Percentiles rank a stretch among this genome's conserved stretches.
Conservation (phyloP, 2,888 invertebrate genomes). For the Eustalomyia histrio region DNA sequence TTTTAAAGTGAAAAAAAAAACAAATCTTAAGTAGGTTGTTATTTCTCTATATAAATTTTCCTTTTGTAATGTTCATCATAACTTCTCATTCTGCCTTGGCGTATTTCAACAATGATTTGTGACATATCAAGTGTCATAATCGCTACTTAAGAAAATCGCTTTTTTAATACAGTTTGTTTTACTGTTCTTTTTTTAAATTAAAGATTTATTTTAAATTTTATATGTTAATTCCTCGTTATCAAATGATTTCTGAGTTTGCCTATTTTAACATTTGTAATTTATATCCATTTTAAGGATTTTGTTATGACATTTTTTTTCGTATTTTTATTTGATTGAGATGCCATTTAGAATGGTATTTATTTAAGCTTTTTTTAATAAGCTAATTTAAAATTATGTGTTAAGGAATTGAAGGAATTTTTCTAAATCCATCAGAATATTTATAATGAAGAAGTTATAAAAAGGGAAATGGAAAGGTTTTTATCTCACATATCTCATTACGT, state of each 20-base stretch:
- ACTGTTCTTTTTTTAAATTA: conserved; percentile 23
- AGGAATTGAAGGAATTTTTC: background rate
- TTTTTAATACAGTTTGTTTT: conserved; percentile 48
- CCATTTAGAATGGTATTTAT: conserved; percentile 38
- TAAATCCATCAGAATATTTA: too few species aligned
- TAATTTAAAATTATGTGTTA: background rate
- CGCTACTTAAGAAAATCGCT: conserved; percentile 63
- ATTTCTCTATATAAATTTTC: conserved; percentile 39
- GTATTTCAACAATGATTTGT: conserved; percentile 55
- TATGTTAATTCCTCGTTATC: conserved; percentile 53
- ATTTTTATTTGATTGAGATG: conserved; percentile 16
- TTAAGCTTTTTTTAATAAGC: background rate
- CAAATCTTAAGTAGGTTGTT: conserved; percentile 53
- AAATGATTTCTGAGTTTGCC: conserved; percentile 29
- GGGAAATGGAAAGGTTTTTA: too few species aligned
- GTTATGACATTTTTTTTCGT: conserved; percentile 24
- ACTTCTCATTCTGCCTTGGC: conserved; percentile 6
- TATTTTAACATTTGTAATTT: conserved; percentile 34
- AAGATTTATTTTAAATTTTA: conserved; percentile 44
- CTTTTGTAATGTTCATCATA: conserved; percentile 24
- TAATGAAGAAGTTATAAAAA: too few species aligned
- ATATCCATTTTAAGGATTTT: conserved; percentile 40
- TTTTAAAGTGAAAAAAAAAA: conserved; percentile 29
- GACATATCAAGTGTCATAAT: conserved; percentile 66
- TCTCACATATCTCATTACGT: too few species aligned